Percentiles rank a stretch among this genome's conserved stretches.
phyloP scores from a whole-genome alignment of 2,113 vertebrate species.

The Pantherophis guttatus region DNA sequence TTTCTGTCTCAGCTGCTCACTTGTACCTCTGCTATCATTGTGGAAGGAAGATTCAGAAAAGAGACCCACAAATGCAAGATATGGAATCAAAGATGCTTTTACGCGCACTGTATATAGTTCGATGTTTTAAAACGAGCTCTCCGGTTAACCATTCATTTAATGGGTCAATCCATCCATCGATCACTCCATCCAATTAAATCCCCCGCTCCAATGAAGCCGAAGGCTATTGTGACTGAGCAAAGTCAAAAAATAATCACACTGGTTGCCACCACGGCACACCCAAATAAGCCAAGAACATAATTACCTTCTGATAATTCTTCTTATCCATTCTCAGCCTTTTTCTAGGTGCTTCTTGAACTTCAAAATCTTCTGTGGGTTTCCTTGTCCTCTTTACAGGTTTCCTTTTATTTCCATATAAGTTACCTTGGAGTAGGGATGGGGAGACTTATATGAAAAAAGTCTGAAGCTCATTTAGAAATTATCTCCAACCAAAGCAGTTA shows the following conservation, averaged over 20 bases:
- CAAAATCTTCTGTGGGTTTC: conserved; percentile 67
- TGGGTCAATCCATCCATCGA: not conserved
- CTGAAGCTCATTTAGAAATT: conserved; percentile 52
- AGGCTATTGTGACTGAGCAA: conserved; percentile 61
- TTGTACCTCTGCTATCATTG: not conserved
- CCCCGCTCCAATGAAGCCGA: not conserved
- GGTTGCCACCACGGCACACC: conserved; percentile 41
- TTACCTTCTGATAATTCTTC: conserved; percentile 77
- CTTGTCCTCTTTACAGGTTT: conserved; percentile 71
- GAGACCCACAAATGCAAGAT: not conserved
- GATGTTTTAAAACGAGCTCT: not conserved
- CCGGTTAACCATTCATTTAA: not conserved
- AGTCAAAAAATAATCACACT: conserved; percentile 47
- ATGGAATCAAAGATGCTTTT: not conserved
- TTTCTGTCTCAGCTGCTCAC: not conserved
- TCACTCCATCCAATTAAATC: conserved; percentile 5
- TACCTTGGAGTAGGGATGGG: conserved; percentile 68
- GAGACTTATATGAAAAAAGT: conserved; percentile 66
- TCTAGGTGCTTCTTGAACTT: conserved; percentile 68
- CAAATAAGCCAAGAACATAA: conserved; percentile 33
- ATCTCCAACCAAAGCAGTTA: conserved; percentile 45
- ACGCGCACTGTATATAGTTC: not conserved
- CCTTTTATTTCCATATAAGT: conserved; percentile 75
- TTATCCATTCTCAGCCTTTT: conserved; percentile 76
- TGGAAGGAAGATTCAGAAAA: not conserved